phyloP scores from a whole-genome alignment of 1,140 invertebrate species.

The Copidosoma floridanum region DNA sequence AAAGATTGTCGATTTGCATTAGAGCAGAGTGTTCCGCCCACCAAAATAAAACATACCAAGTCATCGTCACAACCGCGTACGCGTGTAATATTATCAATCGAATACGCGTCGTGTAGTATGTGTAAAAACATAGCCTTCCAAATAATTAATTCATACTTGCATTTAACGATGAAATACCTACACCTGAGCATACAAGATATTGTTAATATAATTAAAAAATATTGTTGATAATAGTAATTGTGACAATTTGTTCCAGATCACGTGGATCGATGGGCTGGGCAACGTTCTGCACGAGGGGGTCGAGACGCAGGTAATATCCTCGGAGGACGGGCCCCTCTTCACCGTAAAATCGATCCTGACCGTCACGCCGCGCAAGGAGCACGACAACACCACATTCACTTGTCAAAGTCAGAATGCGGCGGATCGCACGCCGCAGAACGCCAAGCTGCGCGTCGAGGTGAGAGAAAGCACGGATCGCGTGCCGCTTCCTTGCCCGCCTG shows the following conservation, averaged over 20 bases:
- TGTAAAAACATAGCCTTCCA: too few species aligned
- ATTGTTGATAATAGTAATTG: too few species aligned
- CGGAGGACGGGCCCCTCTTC: conserved; percentile 75
- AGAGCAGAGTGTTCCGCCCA: too few species aligned
- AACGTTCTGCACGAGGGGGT: conserved; percentile 75
- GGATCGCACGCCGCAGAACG: conserved; percentile 75
- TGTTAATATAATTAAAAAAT: too few species aligned
- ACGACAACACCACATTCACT: conserved; percentile 87
- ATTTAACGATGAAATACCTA: too few species aligned
- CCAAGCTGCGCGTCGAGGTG: conserved; percentile 77
- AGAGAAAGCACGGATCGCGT: conserved; percentile 36
- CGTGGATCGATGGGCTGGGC: conserved; percentile 87
- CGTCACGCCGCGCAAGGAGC: conserved; percentile 78
- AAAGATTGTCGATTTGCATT: too few species aligned
- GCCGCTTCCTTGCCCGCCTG: neutral
- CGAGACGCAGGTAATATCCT: conserved; percentile 70
- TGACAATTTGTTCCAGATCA: conserved; percentile 75
- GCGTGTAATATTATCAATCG: too few species aligned
- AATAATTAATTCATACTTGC: too few species aligned
- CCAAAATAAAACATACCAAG: too few species aligned
- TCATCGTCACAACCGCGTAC: too few species aligned
- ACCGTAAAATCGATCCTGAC: conserved; percentile 83
- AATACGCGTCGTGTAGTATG: too few species aligned
- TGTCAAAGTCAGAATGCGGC: conserved; percentile 88
- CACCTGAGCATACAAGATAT: too few species aligned